phyloP scores from a whole-genome alignment of 1,140 invertebrate species.

The Yoshiicerus persimilis region DNA sequence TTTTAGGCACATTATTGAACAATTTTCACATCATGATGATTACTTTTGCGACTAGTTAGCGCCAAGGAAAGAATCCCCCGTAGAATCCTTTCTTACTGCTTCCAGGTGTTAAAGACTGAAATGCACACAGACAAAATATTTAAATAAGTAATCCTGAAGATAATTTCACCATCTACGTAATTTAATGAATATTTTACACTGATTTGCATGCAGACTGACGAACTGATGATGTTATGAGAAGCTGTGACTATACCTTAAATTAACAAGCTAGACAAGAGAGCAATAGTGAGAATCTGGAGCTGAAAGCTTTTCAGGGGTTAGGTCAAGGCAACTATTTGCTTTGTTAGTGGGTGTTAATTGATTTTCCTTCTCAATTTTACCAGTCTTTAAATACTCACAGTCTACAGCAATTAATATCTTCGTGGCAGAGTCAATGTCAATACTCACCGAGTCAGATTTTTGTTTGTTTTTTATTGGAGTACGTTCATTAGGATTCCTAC shows the following conservation, averaged over 20 bases:
- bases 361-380: background rate
- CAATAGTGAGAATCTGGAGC: background rate
- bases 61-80: background rate
- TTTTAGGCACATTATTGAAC: background rate
- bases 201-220: background rate
- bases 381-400: background rate
- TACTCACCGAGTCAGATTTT: slow-evolving; percentile 38
- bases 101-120: slow-evolving; percentile 27
- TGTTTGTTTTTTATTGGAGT: slow-evolving; percentile 21
- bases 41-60: background rate
- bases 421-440: background rate
- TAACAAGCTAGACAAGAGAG: background rate
- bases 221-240: background rate
- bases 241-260: background rate
- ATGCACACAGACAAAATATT: background rate
- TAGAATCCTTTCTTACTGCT: background rate
- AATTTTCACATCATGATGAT: background rate
- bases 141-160: background rate
- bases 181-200: background rate
- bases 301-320: background rate
- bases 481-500: background rate
- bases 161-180: too few relatives aligned
- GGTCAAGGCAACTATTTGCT: background rate
- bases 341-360: background rate
- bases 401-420: background rate